Evolutionary conservation across 2,888 invertebrate species (phyloP).

Genomic region (Axea sp.): DNA sequence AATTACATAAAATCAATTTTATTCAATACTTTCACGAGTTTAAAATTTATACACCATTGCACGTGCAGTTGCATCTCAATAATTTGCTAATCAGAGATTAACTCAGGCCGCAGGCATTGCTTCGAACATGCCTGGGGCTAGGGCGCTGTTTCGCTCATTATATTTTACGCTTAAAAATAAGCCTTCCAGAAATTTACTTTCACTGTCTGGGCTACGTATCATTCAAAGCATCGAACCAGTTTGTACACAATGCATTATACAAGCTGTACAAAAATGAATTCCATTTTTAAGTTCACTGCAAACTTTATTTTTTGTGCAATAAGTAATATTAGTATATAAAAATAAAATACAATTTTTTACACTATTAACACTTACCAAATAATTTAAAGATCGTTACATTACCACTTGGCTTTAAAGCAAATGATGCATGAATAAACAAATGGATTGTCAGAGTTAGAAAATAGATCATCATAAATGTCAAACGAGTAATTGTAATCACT

Average conservation of each 20-base stretch:
- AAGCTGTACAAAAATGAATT: too few species aligned
- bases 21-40: slow-evolving; percentile 16
- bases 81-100: slow-evolving; percentile 18
- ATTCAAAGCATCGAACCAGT: not conserved
- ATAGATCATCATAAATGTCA: slow-evolving; percentile 43
- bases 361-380: too few species aligned
- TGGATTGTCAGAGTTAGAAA: slow-evolving; percentile 14
- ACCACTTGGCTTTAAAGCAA: too few species aligned
- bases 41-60: not conserved
- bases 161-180: slow-evolving; percentile 16
- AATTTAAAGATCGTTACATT: too few species aligned
- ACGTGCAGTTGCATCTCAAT: not conserved
- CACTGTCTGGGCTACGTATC: slow-evolving; percentile 19
- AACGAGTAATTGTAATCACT: slow-evolving; percentile 25
- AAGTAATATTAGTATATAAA: too few species aligned
- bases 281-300: too few species aligned
- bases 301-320: too few species aligned
- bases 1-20: slow-evolving; percentile 7
- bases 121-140: slow-evolving; percentile 1
- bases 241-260: not conserved
- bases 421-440: slow-evolving; percentile 13
- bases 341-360: too few species aligned
- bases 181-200: slow-evolving; percentile 27
- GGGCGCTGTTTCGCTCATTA: slow-evolving; percentile 18
- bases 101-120: not conserved